Evolutionary conservation across 1,140 invertebrate genomes (phyloP).

Genomic region (Phenacoccus solenopsis): DNA sequence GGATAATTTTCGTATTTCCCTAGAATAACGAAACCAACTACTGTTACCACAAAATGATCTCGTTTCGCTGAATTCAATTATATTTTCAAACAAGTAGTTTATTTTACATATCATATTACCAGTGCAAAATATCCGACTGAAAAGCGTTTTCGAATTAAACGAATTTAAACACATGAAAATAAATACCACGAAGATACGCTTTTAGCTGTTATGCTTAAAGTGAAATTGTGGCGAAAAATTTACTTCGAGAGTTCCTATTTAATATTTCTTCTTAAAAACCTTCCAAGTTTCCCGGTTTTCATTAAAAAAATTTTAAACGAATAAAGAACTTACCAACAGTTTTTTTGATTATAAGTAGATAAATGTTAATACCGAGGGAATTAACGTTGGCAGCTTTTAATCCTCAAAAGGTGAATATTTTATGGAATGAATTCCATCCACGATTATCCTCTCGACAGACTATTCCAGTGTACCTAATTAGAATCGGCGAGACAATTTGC

Average conservation of each 20-base stretch:
- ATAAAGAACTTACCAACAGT: background rate
- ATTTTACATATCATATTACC: too few species aligned
- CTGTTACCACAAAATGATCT: background rate
- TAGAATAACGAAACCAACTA: too few species aligned
- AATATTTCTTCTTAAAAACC: background rate
- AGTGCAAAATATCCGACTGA: background rate
- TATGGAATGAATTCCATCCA: background rate
- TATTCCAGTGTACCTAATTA: conserved; percentile 2
- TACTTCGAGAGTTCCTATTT: background rate
- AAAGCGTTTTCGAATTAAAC: background rate
- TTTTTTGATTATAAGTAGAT: background rate
- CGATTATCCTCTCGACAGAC: background rate
- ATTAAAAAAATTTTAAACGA: background rate
- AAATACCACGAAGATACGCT: too few species aligned
- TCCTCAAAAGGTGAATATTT: background rate
- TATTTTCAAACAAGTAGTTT: background rate
- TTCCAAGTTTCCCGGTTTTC: background rate
- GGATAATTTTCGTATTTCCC: too few species aligned
- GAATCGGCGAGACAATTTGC: background rate
- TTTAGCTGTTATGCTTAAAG: background rate
- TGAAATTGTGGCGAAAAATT: background rate
- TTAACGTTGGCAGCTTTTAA: background rate
- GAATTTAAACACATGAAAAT: background rate
- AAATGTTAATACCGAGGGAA: background rate
- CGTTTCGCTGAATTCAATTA: background rate